Percentiles rank a stretch among this genome's conserved stretches.
Conservation (phyloP, 2,797 vertebrate species). For the Jordanella pulchra region DNA sequence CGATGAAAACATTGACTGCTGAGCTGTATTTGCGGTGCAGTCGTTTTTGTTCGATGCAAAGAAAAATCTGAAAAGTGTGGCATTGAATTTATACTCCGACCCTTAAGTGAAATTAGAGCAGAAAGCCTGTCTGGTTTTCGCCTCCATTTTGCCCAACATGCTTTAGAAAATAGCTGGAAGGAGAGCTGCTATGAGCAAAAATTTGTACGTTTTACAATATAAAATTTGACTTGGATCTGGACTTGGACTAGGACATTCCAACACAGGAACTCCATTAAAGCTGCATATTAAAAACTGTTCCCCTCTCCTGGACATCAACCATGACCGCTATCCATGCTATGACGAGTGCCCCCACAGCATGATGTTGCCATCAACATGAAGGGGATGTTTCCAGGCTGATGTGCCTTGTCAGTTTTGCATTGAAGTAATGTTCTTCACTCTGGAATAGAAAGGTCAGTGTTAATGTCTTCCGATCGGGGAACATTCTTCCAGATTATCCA, state of each 20-base stretch:
- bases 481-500: background rate
- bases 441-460: too few species aligned
- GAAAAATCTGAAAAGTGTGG: background rate
- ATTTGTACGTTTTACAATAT: background rate
- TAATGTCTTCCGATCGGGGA: too few species aligned
- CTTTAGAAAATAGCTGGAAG: background rate
- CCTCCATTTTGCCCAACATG: background rate
- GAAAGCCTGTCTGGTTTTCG: background rate
- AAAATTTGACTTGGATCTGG: background rate
- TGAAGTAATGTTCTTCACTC: too few species aligned
- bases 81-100: background rate
- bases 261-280: background rate
- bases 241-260: constrained; percentile 1
- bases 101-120: background rate
- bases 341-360: too few species aligned
- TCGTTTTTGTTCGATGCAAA: background rate
- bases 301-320: too few species aligned
- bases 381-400: too few species aligned
- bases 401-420: too few species aligned
- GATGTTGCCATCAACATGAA: too few species aligned
- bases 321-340: too few species aligned
- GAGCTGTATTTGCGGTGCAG: background rate
- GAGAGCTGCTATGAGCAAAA: background rate
- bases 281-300: too few species aligned
- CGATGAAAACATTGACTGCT: background rate